phyloP scores from a whole-genome alignment of 2,797 vertebrate species.

The Saxicola maurus region DNA sequence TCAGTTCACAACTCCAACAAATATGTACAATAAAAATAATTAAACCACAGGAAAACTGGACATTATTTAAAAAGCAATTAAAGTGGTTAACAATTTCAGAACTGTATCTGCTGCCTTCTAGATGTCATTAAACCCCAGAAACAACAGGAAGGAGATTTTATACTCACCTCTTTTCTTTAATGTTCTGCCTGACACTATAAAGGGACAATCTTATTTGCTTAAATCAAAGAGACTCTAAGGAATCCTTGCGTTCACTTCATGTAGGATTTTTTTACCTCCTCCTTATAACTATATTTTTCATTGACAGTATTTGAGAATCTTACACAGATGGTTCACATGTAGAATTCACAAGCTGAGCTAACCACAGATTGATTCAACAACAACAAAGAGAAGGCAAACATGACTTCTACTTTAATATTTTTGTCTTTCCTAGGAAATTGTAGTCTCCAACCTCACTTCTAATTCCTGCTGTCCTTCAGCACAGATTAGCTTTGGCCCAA shows the following conservation, averaged over 20 bases:
- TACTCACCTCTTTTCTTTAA: background rate
- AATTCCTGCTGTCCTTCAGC: background rate
- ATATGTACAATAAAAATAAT: background rate
- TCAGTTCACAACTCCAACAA: background rate
- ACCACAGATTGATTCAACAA: background rate
- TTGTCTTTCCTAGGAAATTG: background rate
- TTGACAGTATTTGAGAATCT: background rate
- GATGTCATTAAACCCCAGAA: background rate
- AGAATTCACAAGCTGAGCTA: background rate
- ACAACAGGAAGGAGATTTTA: background rate
- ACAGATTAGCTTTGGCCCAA: background rate
- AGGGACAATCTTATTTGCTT: background rate
- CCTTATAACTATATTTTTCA: background rate
- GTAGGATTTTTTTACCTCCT: background rate
- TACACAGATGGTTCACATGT: background rate
- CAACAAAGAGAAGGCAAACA: background rate
- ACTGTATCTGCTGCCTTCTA: background rate
- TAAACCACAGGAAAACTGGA: background rate
- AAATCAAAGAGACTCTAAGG: background rate
- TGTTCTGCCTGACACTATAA: background rate
- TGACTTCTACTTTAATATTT: background rate
- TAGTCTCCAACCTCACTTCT: background rate
- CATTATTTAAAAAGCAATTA: background rate
- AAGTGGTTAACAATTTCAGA: background rate
- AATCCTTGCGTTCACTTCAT: background rate